Evolutionary conservation across 2,113 vertebrate genomes (phyloP).

Genomic region (Melanotaenia duboulayi): DNA sequence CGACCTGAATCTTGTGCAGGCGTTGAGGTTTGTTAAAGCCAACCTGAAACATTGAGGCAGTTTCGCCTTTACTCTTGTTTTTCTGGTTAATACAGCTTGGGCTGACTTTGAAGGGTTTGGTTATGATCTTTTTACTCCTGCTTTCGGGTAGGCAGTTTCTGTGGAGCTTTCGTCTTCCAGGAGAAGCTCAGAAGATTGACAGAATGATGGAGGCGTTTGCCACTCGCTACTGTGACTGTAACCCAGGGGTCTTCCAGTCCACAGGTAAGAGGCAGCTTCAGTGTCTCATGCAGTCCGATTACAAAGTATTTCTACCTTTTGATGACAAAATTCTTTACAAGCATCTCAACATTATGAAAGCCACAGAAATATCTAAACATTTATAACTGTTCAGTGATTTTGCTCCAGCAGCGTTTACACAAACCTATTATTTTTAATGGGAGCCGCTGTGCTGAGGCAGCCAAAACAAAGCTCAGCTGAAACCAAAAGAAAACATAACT

Average conservation of each 20-base stretch:
- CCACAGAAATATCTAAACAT: neutral
- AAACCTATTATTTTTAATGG: conserved; percentile 25
- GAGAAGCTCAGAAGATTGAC: conserved; percentile 97
- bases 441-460: neutral
- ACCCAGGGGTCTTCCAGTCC: conserved; percentile 90
- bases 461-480: neutral
- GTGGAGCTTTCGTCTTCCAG: conserved; percentile 95
- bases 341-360: neutral
- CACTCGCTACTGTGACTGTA: conserved; percentile 91
- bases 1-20: conserved; percentile 94
- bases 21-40: conserved; percentile 86
- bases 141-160: conserved; percentile 88
- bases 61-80: conserved; percentile 7
- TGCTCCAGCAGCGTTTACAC: neutral
- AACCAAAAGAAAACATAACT: conserved; percentile 3
- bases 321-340: neutral
- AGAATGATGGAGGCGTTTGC: conserved; percentile 99
- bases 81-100: neutral
- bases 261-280: conserved; percentile 83
- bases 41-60: neutral
- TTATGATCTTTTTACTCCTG: neutral
- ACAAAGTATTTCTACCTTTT: conserved; percentile 7
- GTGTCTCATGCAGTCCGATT: conserved; percentile 13
- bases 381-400: neutral
- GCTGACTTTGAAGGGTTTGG: neutral